phyloP scores from a whole-genome alignment of 2,113 vertebrate species.

The rabbit (Oryctolagus cuniculus) region mOryCun1.1 NC_091435.1:21461501-21462000 shows the following conservation, averaged over 20 bases:
- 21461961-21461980: no score
- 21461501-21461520: background rate
- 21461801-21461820: background rate
- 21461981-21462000: no score
- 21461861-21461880: background rate
- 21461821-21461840: background rate
- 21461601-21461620: background rate
- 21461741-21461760: background rate
- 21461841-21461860: background rate
- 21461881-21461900: background rate
- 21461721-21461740: background rate
- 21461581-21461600: background rate
- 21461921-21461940: background rate
- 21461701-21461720: background rate
- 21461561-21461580: background rate
- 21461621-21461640: background rate
- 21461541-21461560: background rate
- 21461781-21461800: background rate
- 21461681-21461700: background rate
- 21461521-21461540: background rate
- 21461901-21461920: background rate
- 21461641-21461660: background rate
- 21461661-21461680: background rate
- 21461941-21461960: no score
- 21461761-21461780: background rate